phyloP scores from a whole-genome alignment of 1,140 invertebrate genomes.

The Neelides sp. region DNA sequence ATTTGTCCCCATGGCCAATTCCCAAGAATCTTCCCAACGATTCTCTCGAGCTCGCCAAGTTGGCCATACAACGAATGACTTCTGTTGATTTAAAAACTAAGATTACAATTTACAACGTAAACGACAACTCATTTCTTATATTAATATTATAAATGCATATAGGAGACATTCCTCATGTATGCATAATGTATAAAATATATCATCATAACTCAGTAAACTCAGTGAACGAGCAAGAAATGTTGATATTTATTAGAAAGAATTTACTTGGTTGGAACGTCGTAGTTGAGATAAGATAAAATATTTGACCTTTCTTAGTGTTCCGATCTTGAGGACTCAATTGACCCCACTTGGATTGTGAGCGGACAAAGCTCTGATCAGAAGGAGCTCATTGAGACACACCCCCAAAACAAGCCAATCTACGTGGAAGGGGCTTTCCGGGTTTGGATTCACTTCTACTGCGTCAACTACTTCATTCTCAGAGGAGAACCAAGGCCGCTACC shows the following conservation, averaged over 20 bases:
- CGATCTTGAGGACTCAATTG: constrained; percentile 61
- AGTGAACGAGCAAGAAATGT: too few relatives aligned
- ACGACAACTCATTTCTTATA: constrained; percentile 11
- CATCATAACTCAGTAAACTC: too few relatives aligned
- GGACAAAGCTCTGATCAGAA: constrained; percentile 68
- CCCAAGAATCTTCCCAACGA: constrained; percentile 61
- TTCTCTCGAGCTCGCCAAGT: constrained; percentile 61
- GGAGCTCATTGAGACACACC: constrained; percentile 56
- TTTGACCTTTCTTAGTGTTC: too few relatives aligned
- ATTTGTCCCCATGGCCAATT: constrained; percentile 76
- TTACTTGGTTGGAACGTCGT: too few relatives aligned
- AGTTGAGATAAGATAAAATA: too few relatives aligned
- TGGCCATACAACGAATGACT: constrained; percentile 74
- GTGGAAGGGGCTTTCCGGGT: constrained; percentile 78
- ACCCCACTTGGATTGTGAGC: constrained; percentile 89
- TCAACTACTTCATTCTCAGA: constrained; percentile 76
- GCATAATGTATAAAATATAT: not conserved
- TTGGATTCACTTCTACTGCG: constrained; percentile 57
- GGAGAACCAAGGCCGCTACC: constrained; percentile 44
- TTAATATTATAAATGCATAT: not conserved
- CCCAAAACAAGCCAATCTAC: constrained; percentile 53
- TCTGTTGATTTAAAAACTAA: constrained; percentile 66
- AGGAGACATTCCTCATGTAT: not conserved
- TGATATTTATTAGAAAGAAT: too few relatives aligned
- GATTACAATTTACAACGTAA: constrained; percentile 55